Base-by-base conservation (phyloP, 2,888 invertebrate genomes). In the Epirrita christyi region DNA sequence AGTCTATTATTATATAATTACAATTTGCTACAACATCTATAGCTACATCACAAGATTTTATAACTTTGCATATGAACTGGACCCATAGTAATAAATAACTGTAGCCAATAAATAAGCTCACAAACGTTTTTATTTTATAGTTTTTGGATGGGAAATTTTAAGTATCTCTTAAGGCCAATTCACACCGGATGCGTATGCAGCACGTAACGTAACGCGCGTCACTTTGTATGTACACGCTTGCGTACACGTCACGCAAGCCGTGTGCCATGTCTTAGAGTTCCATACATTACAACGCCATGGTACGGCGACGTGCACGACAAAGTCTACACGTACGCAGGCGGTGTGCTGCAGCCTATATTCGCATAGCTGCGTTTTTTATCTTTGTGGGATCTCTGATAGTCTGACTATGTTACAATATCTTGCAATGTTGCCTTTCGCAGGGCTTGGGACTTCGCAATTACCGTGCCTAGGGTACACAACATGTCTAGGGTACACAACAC, bases 401-500 rank as follows among this genome's bases (percentile, higher is more conserved):
- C 11, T 36, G 36, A 36, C 2, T 4, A 2, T 2, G 14, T 9
- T 42, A 55, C 50, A 62, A 67, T 71, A 76, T 77, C 83, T 83
- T 84, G 83, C 86, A 88, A 85, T 80, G 80, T 74, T 82, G 75
- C 78, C 14, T 57, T 71, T 74, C 70, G 86, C 86, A 78, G 89
- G 87, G 80, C 74, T 72, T 78, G 84, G 87, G 86, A 81, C 76
- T 41, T 76, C 77, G 78, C 76, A 66, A 56, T 70, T 70, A 68
- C 69, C 74, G 44, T 53, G 58, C 49, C 46, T 47, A 40, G 81
- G 84, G 80, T 79, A 86, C 82, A 85, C 83, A 85, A 46, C 59
- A 73, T 80, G 84, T 81, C 80, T 82, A 81, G 81, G 84, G 80
- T 80, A 86, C 82, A 85, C 82, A 84, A 50, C 60, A 73, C 81